Percentiles rank a stretch among this genome's conserved stretches.
These are phyloP conservation scores for Lamprotornis superbus DNA, from an alignment of 2,113 vertebrate species.

Conservation along the genomic window DNA sequence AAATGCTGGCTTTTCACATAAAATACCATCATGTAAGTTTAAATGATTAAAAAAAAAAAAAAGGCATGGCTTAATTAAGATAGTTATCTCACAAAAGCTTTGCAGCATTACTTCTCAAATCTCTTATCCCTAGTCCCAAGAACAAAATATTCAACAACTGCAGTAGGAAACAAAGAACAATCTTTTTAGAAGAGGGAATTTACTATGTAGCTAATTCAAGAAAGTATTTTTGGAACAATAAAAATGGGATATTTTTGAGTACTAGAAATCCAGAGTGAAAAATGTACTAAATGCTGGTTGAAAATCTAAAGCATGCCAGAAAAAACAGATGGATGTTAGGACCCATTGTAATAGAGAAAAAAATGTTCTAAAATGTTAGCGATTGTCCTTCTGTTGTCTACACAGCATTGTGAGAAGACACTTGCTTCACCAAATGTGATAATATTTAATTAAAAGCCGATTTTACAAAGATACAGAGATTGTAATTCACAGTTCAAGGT, in stretches of 20 bases:
- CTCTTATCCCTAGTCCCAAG: not conserved
- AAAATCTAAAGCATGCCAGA: not conserved
- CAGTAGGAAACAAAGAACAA: not conserved
- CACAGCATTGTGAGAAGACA: not conserved
- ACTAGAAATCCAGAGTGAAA: constrained; percentile 2
- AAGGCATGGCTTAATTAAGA: not conserved
- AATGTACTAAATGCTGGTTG: not conserved
- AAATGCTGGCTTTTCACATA: not conserved
- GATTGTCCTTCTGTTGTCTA: not conserved
- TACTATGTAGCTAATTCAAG: constrained; percentile 2
- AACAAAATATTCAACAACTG: not conserved
- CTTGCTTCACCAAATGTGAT: not conserved
- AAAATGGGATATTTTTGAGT: not conserved
- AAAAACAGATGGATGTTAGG: constrained; percentile 39
- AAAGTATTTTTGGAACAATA: constrained; percentile 12
- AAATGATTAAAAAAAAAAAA: not conserved
- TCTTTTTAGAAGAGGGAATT: not conserved
- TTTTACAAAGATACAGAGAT: not conserved
- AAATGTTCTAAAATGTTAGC: not conserved
- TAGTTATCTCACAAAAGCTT: not conserved
- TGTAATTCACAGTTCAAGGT: not conserved
- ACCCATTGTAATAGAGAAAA: constrained; percentile 19
- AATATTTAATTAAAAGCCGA: constrained; percentile 4
- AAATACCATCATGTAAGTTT: not conserved
- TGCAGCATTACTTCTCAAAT: not conserved